A percentile compares a stretch with the other conserved stretches of the same genome.
Conservation (phyloP, 2,888 invertebrate genomes). For the Eugnorisma glareosa region DNA sequence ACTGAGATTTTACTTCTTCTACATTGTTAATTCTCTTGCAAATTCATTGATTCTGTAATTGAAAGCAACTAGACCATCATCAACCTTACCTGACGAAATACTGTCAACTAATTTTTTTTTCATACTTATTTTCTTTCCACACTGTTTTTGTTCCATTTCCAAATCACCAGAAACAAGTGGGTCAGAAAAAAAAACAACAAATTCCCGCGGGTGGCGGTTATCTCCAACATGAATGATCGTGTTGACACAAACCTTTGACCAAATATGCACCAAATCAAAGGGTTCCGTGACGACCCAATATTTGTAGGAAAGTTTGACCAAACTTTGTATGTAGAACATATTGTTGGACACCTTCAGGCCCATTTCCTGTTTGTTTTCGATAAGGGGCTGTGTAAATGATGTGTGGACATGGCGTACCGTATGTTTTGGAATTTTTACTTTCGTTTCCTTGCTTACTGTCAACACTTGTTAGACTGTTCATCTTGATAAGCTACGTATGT, state of each 20-base stretch:
- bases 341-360: slow-evolving; percentile 72
- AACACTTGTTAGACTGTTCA: slow-evolving; percentile 28
- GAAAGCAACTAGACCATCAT: background rate
- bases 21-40: background rate
- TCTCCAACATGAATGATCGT: slow-evolving; percentile 70
- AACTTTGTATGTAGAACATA: slow-evolving; percentile 73
- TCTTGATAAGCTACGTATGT: slow-evolving; percentile 41
- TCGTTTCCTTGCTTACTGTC: slow-evolving; percentile 57
- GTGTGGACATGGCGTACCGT: slow-evolving; percentile 65
- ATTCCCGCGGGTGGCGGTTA: slow-evolving; percentile 60
- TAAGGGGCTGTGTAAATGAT: slow-evolving; percentile 74
- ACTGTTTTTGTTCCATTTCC: slow-evolving; percentile 47
- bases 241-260: slow-evolving; percentile 68
- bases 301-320: slow-evolving; percentile 73
- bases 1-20: background rate
- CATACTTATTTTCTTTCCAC: slow-evolving; percentile 2
- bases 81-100: background rate
- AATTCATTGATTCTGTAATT: background rate
- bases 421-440: slow-evolving; percentile 68
- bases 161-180: slow-evolving; percentile 64
- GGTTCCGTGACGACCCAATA: slow-evolving; percentile 72
- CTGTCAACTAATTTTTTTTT: background rate
- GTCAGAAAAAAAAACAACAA: slow-evolving; percentile 53
- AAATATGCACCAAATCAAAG: slow-evolving; percentile 72
- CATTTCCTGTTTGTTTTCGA: slow-evolving; percentile 78